Base-by-base conservation (phyloP, 1,140 invertebrate species). In the Nebria ingens region DNA sequence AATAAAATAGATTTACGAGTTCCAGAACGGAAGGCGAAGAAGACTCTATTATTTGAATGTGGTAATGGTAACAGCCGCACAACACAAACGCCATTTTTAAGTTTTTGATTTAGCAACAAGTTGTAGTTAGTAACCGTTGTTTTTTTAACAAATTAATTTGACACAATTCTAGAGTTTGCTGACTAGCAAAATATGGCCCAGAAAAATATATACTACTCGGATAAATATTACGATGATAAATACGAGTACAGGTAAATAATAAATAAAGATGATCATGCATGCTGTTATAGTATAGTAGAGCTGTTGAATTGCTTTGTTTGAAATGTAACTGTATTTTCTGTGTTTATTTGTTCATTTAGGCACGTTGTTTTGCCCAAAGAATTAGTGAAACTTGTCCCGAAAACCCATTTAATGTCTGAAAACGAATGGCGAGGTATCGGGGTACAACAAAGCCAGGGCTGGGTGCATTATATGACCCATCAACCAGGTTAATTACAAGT, bases 401-500 rank as follows among this genome's bases (percentile, higher is more conserved):
- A 87, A 73, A 89, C 87, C 61, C 90, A 91, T 73, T 73, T 97
- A 45, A 91, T 97, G 85, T 80, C 85, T 1, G 93, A 97, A 73
- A 73, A 80, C 21, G 93, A 97, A 76, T 97, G 93, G 94, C 80
- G 93, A 70, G 77, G 82, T 58, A 83, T 97, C 62, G 93, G 93
- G 11, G 88, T 97, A 1, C 91, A 94, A 71, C 93, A 96, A 70
- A 93, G 89, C 71, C 85, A 86, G 63, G 93, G 93, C 38, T 97
- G 93, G 93, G 78, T 93, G 4, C 92, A 97, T 74, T 97, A 95
- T 62, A 94, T 97, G 91, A 85, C 83, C 58, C 93, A 97, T 73
- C 77, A 85, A 64, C 93, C 93, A 73, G 91, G 87, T 90, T 76
- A n/a, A n/a, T n/a, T n/a, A n/a, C n/a, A n/a, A 12, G 12, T 22